Conservation (phyloP, 2,797 vertebrate genomes). For the Aldrovandia affinis region DNA sequence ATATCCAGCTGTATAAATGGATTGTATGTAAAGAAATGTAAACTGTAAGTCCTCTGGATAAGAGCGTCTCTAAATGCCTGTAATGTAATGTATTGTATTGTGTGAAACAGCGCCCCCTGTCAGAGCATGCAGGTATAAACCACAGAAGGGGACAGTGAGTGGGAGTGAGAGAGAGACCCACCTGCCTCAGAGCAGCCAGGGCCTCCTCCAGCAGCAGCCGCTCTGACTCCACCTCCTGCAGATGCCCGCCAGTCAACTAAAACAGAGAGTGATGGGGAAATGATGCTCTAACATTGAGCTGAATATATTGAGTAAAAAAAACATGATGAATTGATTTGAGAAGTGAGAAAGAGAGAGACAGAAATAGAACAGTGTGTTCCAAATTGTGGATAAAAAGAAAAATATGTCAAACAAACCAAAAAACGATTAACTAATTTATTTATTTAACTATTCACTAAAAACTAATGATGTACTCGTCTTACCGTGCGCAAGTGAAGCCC, state of each 20-base stretch:
- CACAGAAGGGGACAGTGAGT: neutral
- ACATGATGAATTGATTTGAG: neutral
- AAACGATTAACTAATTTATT: too few relatives aligned
- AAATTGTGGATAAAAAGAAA: neutral
- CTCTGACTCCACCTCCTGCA: constrained; percentile 46
- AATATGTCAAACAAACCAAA: too few relatives aligned
- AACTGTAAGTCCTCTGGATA: too few relatives aligned
- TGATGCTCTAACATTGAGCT: neutral
- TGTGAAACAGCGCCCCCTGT: constrained; percentile 12
- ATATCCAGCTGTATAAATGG: too few relatives aligned
- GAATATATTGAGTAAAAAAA: neutral
- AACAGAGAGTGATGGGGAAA: neutral
- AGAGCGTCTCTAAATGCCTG: too few relatives aligned
- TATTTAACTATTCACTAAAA: too few relatives aligned
- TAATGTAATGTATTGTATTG: too few relatives aligned
- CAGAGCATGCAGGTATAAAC: neutral
- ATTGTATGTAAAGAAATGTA: too few relatives aligned
- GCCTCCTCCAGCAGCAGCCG: constrained; percentile 46
- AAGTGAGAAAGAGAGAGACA: neutral
- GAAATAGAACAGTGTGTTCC: neutral
- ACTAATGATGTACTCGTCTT: neutral
- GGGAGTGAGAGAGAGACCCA: constrained; percentile 36
- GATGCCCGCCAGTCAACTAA: constrained; percentile 33
- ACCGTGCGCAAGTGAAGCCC: neutral
- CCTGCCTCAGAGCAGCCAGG: constrained; percentile 50